These are phyloP conservation scores for Helogale parvula DNA, from an alignment of 2,113 vertebrate species.

Conservation along the genomic window DNA sequence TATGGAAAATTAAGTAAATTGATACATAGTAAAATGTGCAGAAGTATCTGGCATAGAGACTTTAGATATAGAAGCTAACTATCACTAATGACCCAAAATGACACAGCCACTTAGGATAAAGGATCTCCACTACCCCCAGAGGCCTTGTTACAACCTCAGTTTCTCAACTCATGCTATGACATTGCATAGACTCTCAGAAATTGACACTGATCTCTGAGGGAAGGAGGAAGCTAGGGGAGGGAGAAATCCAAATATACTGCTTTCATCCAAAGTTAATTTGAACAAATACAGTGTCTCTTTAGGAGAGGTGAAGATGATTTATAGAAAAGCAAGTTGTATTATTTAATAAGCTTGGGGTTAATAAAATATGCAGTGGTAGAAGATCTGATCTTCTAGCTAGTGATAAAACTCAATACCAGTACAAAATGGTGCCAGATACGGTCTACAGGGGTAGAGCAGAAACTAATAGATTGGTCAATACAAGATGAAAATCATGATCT, in stretches of 20 bases:
- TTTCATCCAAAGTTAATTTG: background rate
- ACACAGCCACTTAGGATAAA: background rate
- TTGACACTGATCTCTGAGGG: background rate
- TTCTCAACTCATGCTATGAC: background rate
- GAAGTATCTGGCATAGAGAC: background rate
- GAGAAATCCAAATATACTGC: background rate
- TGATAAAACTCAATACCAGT: background rate
- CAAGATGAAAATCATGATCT: background rate
- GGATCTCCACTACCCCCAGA: accelerated
- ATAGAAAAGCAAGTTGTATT: background rate
- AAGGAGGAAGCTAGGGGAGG: background rate
- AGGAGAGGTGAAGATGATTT: background rate
- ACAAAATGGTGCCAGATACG: background rate
- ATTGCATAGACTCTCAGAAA: background rate
- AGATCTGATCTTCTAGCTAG: background rate
- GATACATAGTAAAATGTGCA: background rate
- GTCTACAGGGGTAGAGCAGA: background rate
- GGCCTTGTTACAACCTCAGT: background rate
- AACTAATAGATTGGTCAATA: background rate
- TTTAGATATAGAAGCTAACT: background rate
- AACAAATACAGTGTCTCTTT: background rate
- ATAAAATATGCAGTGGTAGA: background rate
- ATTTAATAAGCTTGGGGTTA: background rate
- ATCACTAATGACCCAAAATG: background rate
- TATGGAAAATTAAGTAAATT: background rate